These are phyloP conservation scores for Phylloscopus collybita DNA, from an alignment of 2,797 vertebrate species.

Conservation along the genomic window DNA sequence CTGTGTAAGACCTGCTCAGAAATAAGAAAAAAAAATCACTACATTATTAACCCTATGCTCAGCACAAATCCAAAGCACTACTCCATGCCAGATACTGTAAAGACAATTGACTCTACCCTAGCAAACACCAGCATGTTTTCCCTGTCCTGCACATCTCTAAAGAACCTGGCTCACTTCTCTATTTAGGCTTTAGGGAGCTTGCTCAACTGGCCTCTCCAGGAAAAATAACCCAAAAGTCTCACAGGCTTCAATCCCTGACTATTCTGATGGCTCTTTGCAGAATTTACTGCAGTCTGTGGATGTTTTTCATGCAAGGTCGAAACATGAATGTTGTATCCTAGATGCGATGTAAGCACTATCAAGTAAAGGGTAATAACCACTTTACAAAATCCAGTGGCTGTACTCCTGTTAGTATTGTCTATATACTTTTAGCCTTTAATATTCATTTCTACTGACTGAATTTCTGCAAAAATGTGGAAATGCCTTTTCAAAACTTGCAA, in stretches of 20 bases:
- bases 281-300: not conserved
- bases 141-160: not conserved
- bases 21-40: not conserved
- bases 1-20: not conserved
- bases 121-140: not conserved
- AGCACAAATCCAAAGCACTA: not conserved
- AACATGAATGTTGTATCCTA: not conserved
- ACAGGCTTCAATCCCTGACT: not conserved
- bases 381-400: not conserved
- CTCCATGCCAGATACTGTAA: too few relatives aligned
- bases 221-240: not conserved
- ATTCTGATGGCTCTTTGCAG: not conserved
- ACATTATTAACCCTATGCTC: not conserved
- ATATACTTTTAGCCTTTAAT: not conserved
- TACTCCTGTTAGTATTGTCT: not conserved
- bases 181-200: not conserved
- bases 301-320: not conserved
- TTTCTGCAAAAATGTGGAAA: not conserved
- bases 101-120: not conserved
- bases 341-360: not conserved
- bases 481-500: not conserved
- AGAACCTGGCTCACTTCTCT: not conserved
- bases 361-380: not conserved
- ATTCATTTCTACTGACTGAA: not conserved
- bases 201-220: not conserved